These are phyloP conservation scores for Stenurella melanura DNA, from an alignment of 2,888 invertebrate genomes.

Conservation along the genomic window DNA sequence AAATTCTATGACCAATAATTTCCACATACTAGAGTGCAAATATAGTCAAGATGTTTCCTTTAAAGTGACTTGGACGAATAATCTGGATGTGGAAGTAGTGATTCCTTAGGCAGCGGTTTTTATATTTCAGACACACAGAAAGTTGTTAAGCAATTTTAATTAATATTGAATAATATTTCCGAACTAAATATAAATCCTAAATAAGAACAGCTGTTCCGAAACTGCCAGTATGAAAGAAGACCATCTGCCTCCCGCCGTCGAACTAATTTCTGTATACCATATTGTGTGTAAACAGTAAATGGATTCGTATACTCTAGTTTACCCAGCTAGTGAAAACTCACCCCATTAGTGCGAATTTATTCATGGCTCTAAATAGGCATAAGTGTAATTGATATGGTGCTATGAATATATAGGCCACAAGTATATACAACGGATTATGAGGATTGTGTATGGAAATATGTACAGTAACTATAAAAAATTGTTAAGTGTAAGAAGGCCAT, in stretches of 20 bases:
- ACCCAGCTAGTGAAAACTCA: background rate
- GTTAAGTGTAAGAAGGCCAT: background rate
- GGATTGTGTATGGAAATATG: background rate
- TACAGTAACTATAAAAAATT: background rate
- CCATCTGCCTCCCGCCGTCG: constrained; percentile 6
- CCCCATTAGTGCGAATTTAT: background rate
- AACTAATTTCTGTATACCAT: constrained; percentile 8
- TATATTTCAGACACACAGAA: background rate
- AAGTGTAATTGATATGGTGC: background rate
- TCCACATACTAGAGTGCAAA: too few species aligned
- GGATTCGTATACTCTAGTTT: constrained; percentile 9
- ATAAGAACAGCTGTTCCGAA: background rate
- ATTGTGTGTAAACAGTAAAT: constrained; percentile 29
- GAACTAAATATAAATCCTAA: background rate
- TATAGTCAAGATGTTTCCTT: too few species aligned
- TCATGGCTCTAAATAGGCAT: background rate
- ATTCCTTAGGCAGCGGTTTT: too few species aligned
- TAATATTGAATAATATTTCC: background rate
- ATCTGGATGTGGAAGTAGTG: too few species aligned
- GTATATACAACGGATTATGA: background rate
- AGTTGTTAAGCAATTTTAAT: background rate
- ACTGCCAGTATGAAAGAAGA: background rate
- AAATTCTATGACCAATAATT: too few species aligned
- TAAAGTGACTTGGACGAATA: too few species aligned
- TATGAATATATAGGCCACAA: background rate